These are phyloP conservation scores for Selene dorsalis DNA, from an alignment of 2,797 vertebrate species.

Conservation along the genomic window DNA sequence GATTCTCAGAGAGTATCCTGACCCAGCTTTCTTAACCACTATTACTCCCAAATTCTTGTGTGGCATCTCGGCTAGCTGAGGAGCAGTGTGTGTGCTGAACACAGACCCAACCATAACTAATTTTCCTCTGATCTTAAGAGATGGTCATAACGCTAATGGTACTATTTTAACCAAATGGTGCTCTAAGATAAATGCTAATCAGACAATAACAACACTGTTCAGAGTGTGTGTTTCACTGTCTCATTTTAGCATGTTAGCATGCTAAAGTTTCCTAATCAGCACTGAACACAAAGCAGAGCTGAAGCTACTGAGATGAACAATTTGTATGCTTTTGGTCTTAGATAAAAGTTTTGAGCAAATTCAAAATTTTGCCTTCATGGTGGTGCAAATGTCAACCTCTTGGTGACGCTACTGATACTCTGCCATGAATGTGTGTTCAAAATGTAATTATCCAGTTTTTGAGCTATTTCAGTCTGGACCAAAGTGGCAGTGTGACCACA, in stretches of 20 bases:
- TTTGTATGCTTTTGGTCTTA: not conserved
- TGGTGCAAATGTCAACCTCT: not conserved
- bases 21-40: slow-evolving; percentile 64
- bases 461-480: not conserved
- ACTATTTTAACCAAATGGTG: not conserved
- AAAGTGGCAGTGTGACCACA: not conserved
- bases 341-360: not conserved
- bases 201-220: not conserved
- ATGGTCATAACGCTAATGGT: not conserved
- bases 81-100: slow-evolving; percentile 22
- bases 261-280: not conserved
- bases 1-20: slow-evolving; percentile 73
- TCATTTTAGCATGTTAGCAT: not conserved
- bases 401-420: not conserved
- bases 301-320: not conserved
- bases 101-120: slow-evolving; percentile 18
- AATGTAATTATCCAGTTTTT: not conserved
- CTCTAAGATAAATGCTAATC: not conserved
- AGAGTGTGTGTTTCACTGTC: not conserved
- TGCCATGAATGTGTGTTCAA: not conserved
- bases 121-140: slow-evolving; percentile 1
- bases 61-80: slow-evolving; percentile 51
- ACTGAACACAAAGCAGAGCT: not conserved
- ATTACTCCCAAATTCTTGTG: slow-evolving; percentile 69
- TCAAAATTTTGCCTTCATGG: no score